Evolutionary conservation across 1,140 invertebrate species (phyloP).

Genomic region (Penaeus japonicus): DNA sequence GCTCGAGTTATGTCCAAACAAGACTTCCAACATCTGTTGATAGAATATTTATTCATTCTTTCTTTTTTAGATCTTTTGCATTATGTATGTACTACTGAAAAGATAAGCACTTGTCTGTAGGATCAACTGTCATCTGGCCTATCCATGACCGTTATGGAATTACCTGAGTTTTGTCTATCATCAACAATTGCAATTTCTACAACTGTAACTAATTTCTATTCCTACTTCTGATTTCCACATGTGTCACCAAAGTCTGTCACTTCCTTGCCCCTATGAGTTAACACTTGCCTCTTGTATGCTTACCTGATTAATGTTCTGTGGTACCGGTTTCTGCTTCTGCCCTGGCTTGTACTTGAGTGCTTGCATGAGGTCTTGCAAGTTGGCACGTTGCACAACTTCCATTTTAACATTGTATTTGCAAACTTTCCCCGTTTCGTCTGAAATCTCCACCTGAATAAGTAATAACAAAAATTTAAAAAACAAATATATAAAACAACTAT

Average conservation of each 20-base stretch:
- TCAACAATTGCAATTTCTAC: no score
- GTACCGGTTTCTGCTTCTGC: neutral
- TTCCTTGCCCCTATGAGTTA: no score
- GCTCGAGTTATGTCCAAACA: slow-evolving; percentile 10
- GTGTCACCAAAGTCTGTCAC: no score
- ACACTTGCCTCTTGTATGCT: neutral
- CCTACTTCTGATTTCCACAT: no score
- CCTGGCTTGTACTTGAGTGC: neutral
- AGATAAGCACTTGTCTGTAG: no score
- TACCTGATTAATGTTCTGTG: neutral
- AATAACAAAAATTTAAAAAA: no score
- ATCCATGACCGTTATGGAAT: no score
- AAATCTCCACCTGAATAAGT: neutral
- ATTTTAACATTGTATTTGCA: neutral
- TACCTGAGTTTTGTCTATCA: no score
- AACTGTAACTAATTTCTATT: no score
- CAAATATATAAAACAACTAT: no score
- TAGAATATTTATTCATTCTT: neutral
- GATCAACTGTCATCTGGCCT: no score
- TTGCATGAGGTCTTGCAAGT: neutral
- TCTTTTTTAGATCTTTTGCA: neutral
- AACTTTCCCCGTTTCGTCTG: neutral
- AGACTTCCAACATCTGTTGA: slow-evolving; percentile 23
- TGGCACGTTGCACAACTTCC: neutral
- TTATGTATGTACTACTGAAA: no score